Percentiles rank a stretch among this genome's conserved stretches.
These are phyloP conservation scores for Marcusenius ussheri DNA, from an alignment of 2,113 vertebrate species.

Conservation along the genomic window DNA sequence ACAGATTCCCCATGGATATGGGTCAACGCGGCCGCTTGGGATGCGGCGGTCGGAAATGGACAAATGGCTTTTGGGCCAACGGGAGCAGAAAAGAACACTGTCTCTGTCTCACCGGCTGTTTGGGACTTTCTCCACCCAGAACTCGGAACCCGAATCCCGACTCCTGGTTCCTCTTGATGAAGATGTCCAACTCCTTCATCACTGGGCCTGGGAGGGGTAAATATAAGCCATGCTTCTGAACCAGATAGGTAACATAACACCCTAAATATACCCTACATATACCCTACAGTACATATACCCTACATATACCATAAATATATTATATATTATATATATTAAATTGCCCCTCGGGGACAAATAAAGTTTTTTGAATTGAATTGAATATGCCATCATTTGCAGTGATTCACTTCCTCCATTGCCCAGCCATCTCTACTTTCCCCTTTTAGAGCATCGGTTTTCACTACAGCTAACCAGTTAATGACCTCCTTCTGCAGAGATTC, in stretches of 20 bases:
- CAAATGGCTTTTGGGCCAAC: neutral
- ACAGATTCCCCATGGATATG: neutral
- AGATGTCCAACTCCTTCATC: constrained; percentile 89
- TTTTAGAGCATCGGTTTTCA: neutral
- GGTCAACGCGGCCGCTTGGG: neutral
- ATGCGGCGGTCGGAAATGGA: neutral
- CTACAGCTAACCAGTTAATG: neutral
- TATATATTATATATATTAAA: too few relatives aligned
- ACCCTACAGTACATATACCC: neutral
- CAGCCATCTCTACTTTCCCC: neutral
- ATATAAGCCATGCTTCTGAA: neutral
- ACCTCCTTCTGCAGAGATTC: neutral
- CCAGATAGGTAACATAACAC: neutral
- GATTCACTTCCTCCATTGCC: neutral
- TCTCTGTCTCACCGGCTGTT: constrained; percentile 78
- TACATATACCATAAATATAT: neutral
- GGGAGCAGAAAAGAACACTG: neutral
- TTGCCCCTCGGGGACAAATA: too few relatives aligned
- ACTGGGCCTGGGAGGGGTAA: constrained; percentile 70
- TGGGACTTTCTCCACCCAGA: constrained; percentile 88
- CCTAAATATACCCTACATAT: neutral
- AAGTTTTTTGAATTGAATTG: too few relatives aligned
- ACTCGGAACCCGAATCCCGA: constrained; percentile 95
- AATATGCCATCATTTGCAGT: neutral
- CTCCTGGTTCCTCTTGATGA: constrained; percentile 88